These are phyloP conservation scores for Mastacembelus armatus DNA, from an alignment of 2,797 vertebrate species.

Conservation along the genomic window DNA sequence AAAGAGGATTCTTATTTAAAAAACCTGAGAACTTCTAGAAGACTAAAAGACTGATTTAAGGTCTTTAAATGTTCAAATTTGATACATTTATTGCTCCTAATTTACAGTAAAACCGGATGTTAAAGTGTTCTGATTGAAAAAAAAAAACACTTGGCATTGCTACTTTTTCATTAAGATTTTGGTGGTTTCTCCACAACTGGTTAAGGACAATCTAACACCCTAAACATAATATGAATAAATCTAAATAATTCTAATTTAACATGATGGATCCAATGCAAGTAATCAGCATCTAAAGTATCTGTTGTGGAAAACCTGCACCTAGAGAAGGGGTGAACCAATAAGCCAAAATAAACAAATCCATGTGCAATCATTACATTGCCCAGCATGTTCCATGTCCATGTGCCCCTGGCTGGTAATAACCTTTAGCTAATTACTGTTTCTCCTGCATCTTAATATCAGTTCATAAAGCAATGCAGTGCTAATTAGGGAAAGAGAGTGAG, in stretches of 20 bases:
- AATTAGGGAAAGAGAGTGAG: conserved; percentile 75
- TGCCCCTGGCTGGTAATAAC: conserved; percentile 76
- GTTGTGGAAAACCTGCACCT: conserved; percentile 43
- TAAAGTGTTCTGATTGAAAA: too few species aligned
- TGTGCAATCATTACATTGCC: conserved; percentile 62
- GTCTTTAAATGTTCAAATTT: too few species aligned
- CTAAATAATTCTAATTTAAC: conserved; percentile 3
- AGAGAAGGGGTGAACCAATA: conserved; percentile 37
- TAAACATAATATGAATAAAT: conserved; percentile 16
- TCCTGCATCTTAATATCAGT: conserved; percentile 77
- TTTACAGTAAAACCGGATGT: too few species aligned
- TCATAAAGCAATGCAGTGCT: conserved; percentile 73
- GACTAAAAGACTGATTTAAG: too few species aligned
- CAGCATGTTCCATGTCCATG: conserved; percentile 69
- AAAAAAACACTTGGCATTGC: too few species aligned
- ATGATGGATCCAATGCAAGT: conserved; percentile 16
- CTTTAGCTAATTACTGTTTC: conserved; percentile 79
- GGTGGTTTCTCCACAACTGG: neutral
- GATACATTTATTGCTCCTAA: too few species aligned
- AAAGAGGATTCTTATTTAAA: too few species aligned
- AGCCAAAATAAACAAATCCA: conserved; percentile 69
- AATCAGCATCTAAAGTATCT: conserved; percentile 47
- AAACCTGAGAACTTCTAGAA: too few species aligned
- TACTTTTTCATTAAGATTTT: too few species aligned
- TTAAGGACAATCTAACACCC: neutral